Evolutionary conservation across 2,797 vertebrate genomes (phyloP), one percentile per base, ranked within the genome.

Genomic region (Masticophis lateralis): DNA sequence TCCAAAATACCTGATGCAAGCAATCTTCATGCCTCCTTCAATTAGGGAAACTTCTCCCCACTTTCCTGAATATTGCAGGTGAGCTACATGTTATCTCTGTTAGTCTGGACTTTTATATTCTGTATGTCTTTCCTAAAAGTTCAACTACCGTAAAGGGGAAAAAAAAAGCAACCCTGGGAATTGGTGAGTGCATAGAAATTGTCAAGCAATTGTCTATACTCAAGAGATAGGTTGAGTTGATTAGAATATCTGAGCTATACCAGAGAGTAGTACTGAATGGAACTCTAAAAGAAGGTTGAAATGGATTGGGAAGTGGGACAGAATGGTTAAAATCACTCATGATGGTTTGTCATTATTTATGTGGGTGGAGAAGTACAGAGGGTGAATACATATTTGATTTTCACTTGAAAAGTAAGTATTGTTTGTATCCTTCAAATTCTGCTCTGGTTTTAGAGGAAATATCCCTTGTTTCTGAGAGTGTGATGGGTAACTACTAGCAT

Each of bases 381-480:
- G 63, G 22, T 56, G 37, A 9, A 87, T 93, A 32, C 88, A n/a
- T 90, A 91, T 79, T 93, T 93, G 93, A 94, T 92, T 96, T 95
- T 83, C 20, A 27, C 63, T 94, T 95, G 92, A 91, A 94, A 95
- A 97, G 97, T 98, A 97, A 98, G 97, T 97, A 97, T 95, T 94
- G 28, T 28, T 87, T 86, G 95, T 7, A 92, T 88, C 86, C 27
- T 95, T 95, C 94, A 90, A 93, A 83, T 53, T 89, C 93, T 83
- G 20, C 63, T 94, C 86, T 87, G 88, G 53, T 88, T 43, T 43
- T 60, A 47, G 90, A 6, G 47, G 25, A 60, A 94, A 37, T 16
- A 20, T 28, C 16, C 2, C 51, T 90, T 55, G 16, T 93, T 6
- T 90, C 12, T 63, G 61, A 93, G 55, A 90, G 88, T 94, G 95